Conservation (phyloP, 2,113 vertebrate genomes). For the Beaufortia kweichowensis region DNA sequence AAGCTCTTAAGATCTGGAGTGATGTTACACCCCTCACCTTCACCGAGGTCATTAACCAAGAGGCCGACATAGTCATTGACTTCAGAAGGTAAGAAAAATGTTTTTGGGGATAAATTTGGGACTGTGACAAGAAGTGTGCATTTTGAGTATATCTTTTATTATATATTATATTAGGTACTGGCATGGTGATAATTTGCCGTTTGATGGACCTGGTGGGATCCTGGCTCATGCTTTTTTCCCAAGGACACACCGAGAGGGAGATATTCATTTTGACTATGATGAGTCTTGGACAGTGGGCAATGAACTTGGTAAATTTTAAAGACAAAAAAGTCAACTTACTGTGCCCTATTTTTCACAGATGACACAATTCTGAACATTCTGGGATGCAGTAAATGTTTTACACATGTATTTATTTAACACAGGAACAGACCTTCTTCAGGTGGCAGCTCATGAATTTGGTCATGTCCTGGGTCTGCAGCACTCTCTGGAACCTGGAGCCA, state of each 20-base stretch:
- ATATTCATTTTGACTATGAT: constrained; percentile 93
- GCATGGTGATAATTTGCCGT: constrained; percentile 91
- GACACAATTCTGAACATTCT: background rate
- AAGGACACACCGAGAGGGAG: constrained; percentile 86
- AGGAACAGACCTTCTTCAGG: constrained; percentile 93
- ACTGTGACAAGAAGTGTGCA: too few relatives aligned
- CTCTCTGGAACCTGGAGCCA: constrained; percentile 79
- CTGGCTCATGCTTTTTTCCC: constrained; percentile 95
- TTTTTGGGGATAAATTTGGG: background rate
- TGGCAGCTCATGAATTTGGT: constrained; percentile 93
- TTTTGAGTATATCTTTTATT: too few relatives aligned
- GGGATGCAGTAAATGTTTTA: background rate
- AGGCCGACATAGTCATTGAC: constrained; percentile 88
- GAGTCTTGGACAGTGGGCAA: constrained; percentile 92
- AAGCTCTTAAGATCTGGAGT: constrained; percentile 90
- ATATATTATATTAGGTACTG: constrained; percentile 81
- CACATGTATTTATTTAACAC: background rate
- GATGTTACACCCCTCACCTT: constrained; percentile 89
- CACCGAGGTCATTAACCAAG: constrained; percentile 80
- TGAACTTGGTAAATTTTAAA: constrained; percentile 80
- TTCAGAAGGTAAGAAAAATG: constrained; percentile 67
- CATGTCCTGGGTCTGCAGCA: constrained; percentile 92
- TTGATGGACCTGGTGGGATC: constrained; percentile 90
- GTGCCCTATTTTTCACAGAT: too few relatives aligned
- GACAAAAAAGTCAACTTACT: background rate